Percentiles rank a stretch among this genome's conserved stretches.
Evolutionary conservation across 2,888 invertebrate genomes (phyloP).

Genomic region (Capitulum mitella): DNA sequence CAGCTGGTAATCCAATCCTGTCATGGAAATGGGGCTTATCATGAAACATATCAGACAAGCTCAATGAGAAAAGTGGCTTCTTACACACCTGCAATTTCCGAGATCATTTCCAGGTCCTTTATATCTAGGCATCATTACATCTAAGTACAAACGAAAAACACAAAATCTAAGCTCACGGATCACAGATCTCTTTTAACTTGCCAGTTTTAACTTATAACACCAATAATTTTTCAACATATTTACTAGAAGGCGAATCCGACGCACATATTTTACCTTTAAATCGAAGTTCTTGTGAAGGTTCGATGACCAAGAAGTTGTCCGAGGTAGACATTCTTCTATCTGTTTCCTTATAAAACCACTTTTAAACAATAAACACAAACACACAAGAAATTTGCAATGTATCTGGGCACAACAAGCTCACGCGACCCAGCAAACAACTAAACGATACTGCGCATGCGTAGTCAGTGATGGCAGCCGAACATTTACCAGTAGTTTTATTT

Average conservation of each 20-base stretch:
- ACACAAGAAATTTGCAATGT: neutral
- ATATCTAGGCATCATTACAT: no score
- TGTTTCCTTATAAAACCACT: neutral
- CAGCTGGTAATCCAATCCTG: no score
- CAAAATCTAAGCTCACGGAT: neutral
- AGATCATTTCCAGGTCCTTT: no score
- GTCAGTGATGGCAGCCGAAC: neutral
- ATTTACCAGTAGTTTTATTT: no score
- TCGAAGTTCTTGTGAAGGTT: slow-evolving; percentile 79
- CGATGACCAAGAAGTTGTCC: slow-evolving; percentile 75
- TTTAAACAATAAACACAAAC: neutral
- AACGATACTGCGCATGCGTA: neutral
- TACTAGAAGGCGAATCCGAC: neutral
- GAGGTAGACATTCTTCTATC: slow-evolving; percentile 53
- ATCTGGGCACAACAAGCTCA: neutral
- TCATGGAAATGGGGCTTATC: no score
- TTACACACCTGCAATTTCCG: no score
- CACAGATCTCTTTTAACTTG: neutral
- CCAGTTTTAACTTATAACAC: neutral
- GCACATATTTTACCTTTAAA: slow-evolving; percentile 67
- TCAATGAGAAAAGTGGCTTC: no score
- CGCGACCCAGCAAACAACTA: neutral
- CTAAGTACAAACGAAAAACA: neutral
- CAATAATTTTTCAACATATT: no score
- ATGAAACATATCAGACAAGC: no score